A percentile compares a stretch with the other conserved stretches of the same genome.
Evolutionary conservation across 64 coral and sea anemone genomes (phyloP).

Genomic region (Stylophora pistillata): DNA sequence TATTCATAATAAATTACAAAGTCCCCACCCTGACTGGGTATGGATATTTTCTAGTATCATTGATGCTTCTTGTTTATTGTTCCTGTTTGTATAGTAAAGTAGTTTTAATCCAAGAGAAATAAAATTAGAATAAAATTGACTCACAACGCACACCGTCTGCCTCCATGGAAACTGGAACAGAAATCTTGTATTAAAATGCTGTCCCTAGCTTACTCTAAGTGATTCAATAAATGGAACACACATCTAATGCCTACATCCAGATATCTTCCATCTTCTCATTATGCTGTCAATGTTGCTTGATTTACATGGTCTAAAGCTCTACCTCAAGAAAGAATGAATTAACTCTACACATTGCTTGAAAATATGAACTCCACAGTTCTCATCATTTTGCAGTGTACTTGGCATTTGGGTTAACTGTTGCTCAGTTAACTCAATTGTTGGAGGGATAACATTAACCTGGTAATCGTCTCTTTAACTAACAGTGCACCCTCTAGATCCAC

Average conservation of each 20-base stretch:
- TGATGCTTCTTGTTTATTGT: too few relatives aligned
- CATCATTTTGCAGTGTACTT: slow-evolving; percentile 55
- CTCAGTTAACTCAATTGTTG: slow-evolving; percentile 19
- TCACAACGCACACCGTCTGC: not conserved
- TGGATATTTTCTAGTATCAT: too few relatives aligned
- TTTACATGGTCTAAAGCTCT: not conserved
- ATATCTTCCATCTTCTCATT: slow-evolving; percentile 9
- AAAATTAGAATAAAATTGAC: too few relatives aligned
- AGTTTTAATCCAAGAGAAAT: too few relatives aligned
- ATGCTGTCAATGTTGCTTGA: not conserved
- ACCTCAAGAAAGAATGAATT: too few relatives aligned
- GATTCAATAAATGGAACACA: slow-evolving; percentile 19
- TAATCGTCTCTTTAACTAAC: slow-evolving; percentile 66
- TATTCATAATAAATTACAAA: too few relatives aligned
- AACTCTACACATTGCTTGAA: slow-evolving; percentile 60
- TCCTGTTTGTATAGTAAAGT: too few relatives aligned
- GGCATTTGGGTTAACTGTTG: slow-evolving; percentile 42
- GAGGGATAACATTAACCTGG: slow-evolving; percentile 43
- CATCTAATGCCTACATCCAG: slow-evolving; percentile 16
- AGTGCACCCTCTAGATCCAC: slow-evolving; percentile 64
- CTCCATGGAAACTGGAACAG: slow-evolving; percentile 1
- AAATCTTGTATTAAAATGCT: slow-evolving; percentile 7
- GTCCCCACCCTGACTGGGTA: too few relatives aligned
- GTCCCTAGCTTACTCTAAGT: too few relatives aligned
- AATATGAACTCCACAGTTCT: slow-evolving; percentile 57